Evolutionary conservation across 2,888 invertebrate species (phyloP), one percentile per base, ranked within the genome.

Genomic region (Troglohyphantes excavatus): DNA sequence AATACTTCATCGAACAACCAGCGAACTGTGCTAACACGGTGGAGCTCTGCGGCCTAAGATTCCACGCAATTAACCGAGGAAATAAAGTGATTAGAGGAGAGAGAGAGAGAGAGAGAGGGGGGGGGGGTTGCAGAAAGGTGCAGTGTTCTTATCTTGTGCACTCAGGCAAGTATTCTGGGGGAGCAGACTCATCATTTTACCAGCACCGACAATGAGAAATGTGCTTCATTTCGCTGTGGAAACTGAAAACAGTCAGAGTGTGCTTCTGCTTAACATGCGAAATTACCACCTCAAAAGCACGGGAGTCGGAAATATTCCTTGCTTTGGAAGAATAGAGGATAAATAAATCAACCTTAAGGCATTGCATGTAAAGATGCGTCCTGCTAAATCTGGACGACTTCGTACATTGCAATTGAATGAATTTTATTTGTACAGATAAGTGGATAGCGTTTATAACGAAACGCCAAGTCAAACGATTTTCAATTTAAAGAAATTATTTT

Each of bases 1-100:
- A 53, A 53, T 17, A 53, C 53, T 53, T 53, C 53, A 53, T 53
- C 53, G 53, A 53, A 53, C 46, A 72, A 46, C 27, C 17, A 11
- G 23, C n/a, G 17, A 72, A 72, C 72, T n/a, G 46, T 26, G 53
- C 46, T 72, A 46, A 72, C 23, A 27, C 46, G 33, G 7, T 6
- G 76, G n/a, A 17, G 26, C 21, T 23, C 27, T 46, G 29, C 33
- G 6, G 19, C 75, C 29, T 27, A 72, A 63, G 61, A 39, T 63
- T 82, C 82, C 19, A 33, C 61, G 39, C 61, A 83, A 73, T 83
- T 73, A 83, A 73, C 43, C 17, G 27, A 65, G 65, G 73, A 73
- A 83, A 83, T 83, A 73, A 83, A 83, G 83, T 65, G 83, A 83
- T 83, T 83, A 83, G 29, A n/a, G n/a, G n/a, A n/a, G n/a, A n/a